Conservation (phyloP, 2,888 invertebrate genomes). For the Hipparchia semele region DNA sequence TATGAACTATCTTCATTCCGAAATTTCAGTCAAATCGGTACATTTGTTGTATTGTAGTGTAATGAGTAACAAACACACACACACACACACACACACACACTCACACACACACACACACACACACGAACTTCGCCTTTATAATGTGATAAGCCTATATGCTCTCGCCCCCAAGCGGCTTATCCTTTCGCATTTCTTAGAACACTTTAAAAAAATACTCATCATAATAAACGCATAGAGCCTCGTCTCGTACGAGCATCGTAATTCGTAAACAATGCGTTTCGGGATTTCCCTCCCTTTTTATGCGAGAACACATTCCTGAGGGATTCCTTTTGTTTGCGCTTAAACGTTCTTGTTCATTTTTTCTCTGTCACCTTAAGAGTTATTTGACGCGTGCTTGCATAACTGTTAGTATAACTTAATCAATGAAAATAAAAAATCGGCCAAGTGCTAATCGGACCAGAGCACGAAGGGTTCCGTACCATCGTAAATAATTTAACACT, state of each 20-base stretch:
- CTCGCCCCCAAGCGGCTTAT: not conserved
- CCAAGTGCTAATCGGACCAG: too few relatives aligned
- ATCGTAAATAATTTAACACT: too few relatives aligned
- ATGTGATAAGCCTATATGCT: not conserved
- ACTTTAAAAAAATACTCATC: slow-evolving; percentile 52
- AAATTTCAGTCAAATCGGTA: too few relatives aligned
- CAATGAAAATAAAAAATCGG: too few relatives aligned
- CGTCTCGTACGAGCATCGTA: slow-evolving; percentile 66
- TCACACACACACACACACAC: too few relatives aligned
- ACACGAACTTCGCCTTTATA: not conserved
- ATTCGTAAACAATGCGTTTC: slow-evolving; percentile 80
- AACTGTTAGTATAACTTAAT: slow-evolving; percentile 48
- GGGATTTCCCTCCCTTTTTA: slow-evolving; percentile 80
- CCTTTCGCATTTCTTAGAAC: not conserved
- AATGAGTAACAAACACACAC: too few relatives aligned
- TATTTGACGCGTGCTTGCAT: slow-evolving; percentile 62
- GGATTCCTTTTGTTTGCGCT: slow-evolving; percentile 81
- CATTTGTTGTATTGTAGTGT: too few relatives aligned
- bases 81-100: too few relatives aligned
- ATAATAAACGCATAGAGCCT: slow-evolving; percentile 70
- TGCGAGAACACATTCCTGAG: slow-evolving; percentile 77
- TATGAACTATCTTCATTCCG: too few relatives aligned
- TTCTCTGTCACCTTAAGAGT: slow-evolving; percentile 62
- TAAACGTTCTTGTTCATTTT: slow-evolving; percentile 65
- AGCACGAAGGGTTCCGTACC: too few relatives aligned